Evolutionary conservation across 2,797 vertebrate species (phyloP).

Genomic region (Arrhamphus sclerolepis): DNA sequence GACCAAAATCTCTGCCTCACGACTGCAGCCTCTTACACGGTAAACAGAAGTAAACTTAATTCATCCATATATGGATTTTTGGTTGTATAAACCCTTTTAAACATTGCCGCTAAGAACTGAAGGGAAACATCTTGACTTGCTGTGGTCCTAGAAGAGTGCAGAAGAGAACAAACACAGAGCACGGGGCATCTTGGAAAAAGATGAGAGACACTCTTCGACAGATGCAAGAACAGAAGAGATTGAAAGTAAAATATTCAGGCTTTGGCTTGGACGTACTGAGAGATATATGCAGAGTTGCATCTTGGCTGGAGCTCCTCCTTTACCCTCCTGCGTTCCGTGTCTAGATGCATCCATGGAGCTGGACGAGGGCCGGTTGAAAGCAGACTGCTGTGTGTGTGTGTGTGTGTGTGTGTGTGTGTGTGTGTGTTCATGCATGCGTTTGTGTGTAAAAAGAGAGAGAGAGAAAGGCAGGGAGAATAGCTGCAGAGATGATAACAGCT

Average conservation of each 20-base stretch:
- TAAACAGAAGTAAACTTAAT: too few relatives aligned
- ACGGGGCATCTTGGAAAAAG: conserved; percentile 8
- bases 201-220: conserved; percentile 18
- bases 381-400: conserved; percentile 11
- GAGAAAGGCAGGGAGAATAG: background rate
- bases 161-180: conserved; percentile 5
- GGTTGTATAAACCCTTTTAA: background rate
- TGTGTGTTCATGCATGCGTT: conserved; percentile 9
- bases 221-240: conserved; percentile 14
- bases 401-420: conserved; percentile 12
- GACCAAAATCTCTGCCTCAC: too few relatives aligned
- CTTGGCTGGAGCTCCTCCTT: conserved; percentile 23
- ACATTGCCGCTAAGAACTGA: too few relatives aligned
- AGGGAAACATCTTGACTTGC: background rate
- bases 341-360: conserved; percentile 21
- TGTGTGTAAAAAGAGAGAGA: background rate
- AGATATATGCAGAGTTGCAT: conserved; percentile 23
- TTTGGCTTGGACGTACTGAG: background rate
- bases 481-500: conserved; percentile 35
- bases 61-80: too few relatives aligned
- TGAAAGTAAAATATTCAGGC: conserved; percentile 17
- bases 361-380: conserved; percentile 13
- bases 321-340: conserved; percentile 14
- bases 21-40: too few relatives aligned
- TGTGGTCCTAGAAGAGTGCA: background rate